Evolutionary conservation across 2,797 vertebrate species (phyloP), one percentile per base, ranked within the genome.

Genomic region (Setipinna tenuifilis): DNA sequence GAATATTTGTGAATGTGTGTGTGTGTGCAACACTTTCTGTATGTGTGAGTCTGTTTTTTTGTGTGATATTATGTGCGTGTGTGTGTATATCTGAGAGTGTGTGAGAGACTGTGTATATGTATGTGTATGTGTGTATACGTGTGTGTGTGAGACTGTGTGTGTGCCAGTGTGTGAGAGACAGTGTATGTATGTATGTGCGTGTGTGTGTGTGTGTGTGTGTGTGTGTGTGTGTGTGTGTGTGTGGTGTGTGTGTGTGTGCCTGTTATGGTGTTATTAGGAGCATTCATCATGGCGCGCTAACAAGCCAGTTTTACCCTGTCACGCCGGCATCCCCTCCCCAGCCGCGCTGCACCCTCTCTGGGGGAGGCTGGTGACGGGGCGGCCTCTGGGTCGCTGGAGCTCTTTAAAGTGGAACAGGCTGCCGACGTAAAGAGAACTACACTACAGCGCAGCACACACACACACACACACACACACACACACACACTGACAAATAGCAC

Each of bases 261-360:
- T 16, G 10, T 31, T 71, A 31, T 12, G 4, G 54, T 68, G 87
- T 88, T 88, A 88, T 88, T 87, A 86, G 65, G 78, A 19, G 85
- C 87, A 85, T 83, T 89, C 44, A 86, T 89, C 86, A 89, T 84
- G 68, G 68, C 82, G 84, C 87, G 83, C 82, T 85, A 85, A 82
- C 88, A 84, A 86, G 84, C 83, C 85, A 48, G 84, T 88, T 87
- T 61, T 86, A 80, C 71, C 48, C 61, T 57, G 83, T 57, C 83
- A 84, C 68, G 83, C 41, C 48, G 7, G 21, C 19, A 58, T n/a
- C 12, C 25, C 65, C 65, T 71, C 65, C 28, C 65, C 65, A 71
- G 65, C 25, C 25, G 28, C 65, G 25, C 65, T 71, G 65, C 65
- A 71, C 65, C 14, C 23, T 71, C 65, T 71, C 65, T n/a, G 48